phyloP scores from a whole-genome alignment of 2,888 invertebrate genomes.

The Agonopterix alstromeriana region DNA sequence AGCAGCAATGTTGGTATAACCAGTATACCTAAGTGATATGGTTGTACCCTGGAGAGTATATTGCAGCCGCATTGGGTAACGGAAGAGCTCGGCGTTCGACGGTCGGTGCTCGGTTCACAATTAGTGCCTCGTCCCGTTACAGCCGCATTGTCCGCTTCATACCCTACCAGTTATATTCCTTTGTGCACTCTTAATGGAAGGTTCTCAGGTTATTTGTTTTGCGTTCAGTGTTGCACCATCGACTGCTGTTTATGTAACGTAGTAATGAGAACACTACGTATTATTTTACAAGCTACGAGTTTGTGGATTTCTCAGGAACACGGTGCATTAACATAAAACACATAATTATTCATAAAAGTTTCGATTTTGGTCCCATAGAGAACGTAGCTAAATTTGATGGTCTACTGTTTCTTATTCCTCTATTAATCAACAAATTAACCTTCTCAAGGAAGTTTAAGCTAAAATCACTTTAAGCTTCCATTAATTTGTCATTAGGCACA shows the following conservation, averaged over 20 bases:
- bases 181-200: conserved; percentile 56
- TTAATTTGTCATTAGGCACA: conserved; percentile 13
- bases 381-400: too few species aligned
- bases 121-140: conserved; percentile 70
- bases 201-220: conserved; percentile 54
- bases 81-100: conserved; percentile 55
- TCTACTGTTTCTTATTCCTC: too few species aligned
- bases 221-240: conserved; percentile 36
- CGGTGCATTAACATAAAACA: too few species aligned
- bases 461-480: background rate
- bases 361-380: too few species aligned
- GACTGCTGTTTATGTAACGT: conserved; percentile 35
- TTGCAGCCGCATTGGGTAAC: conserved; percentile 37
- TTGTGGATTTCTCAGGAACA: too few species aligned
- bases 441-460: too few species aligned
- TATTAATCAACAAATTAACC: too few species aligned
- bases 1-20: background rate
- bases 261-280: conserved; percentile 1
- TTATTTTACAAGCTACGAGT: background rate
- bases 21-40: conserved; percentile 1
- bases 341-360: too few species aligned
- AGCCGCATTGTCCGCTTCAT: conserved; percentile 60
- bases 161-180: conserved; percentile 56
- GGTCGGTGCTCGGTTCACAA: conserved; percentile 59
- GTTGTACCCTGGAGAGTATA: conserved; percentile 30